Conservation (phyloP, 2,888 invertebrate genomes). For the Saturnia pavonia region DNA sequence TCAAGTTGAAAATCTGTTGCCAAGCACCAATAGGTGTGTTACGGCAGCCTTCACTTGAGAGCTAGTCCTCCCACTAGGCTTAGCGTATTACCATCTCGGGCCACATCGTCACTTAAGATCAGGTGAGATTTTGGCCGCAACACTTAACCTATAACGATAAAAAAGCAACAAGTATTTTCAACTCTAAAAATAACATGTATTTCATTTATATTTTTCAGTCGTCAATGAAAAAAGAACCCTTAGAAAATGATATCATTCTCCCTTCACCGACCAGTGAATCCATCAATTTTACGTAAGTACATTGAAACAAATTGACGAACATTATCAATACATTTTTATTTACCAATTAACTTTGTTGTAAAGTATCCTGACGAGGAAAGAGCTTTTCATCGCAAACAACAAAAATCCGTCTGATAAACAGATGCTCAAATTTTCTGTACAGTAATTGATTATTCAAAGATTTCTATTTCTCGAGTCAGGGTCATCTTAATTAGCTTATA, state of each 20-base stretch:
- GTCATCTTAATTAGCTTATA: too few species aligned
- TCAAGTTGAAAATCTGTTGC: too few species aligned
- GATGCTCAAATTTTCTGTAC: background rate
- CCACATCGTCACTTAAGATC: too few species aligned
- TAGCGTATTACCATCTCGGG: too few species aligned
- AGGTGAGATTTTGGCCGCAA: too few species aligned
- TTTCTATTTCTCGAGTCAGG: background rate
- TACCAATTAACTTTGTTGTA: too few species aligned
- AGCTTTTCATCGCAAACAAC: background rate
- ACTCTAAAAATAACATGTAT: background rate
- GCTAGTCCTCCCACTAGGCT: too few species aligned
- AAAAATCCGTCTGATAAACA: background rate
- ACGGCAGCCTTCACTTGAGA: too few species aligned
- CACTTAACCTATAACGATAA: background rate
- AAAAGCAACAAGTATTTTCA: background rate
- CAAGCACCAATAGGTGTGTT: too few species aligned
- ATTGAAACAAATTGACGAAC: background rate
- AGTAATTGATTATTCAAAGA: background rate
- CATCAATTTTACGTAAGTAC: constrained; percentile 47
- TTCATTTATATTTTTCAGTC: constrained; percentile 40
- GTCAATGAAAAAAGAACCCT: constrained; percentile 58
- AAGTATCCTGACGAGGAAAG: too few species aligned
- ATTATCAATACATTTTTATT: too few species aligned
- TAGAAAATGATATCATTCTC: constrained; percentile 70
- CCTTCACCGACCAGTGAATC: constrained; percentile 70